phyloP scores from a whole-genome alignment of 1,140 invertebrate species.

The Diachasma alloeum region DNA sequence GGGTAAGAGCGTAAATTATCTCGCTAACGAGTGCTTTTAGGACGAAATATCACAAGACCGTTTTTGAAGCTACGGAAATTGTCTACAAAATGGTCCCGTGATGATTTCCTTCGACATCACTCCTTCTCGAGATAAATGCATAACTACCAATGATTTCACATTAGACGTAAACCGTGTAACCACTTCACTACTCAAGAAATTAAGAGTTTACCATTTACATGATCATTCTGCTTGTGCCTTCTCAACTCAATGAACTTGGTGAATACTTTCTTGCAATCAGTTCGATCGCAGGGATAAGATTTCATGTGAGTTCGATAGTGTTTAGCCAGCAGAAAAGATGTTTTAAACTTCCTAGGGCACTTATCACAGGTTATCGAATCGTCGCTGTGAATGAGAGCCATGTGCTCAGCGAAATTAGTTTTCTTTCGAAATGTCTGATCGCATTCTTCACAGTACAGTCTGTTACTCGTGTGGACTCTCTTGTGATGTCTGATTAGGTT shows the following conservation, averaged over 20 bases:
- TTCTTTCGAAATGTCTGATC: slow-evolving; percentile 20
- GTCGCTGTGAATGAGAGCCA: slow-evolving; percentile 6
- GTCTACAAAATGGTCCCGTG: too few species aligned
- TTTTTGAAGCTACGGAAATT: too few species aligned
- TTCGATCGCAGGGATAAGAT: slow-evolving; percentile 31
- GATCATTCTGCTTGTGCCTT: slow-evolving; percentile 32
- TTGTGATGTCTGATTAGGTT: slow-evolving; percentile 13
- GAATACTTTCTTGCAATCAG: slow-evolving; percentile 34
- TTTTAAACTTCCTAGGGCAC: slow-evolving; percentile 6
- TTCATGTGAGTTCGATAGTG: slow-evolving; percentile 37
- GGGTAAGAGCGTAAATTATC: too few species aligned
- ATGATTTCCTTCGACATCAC: too few species aligned
- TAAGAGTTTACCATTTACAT: slow-evolving; percentile 32
- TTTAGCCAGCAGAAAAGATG: background rate
- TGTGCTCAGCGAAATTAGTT: slow-evolving; percentile 17
- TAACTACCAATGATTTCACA: too few species aligned
- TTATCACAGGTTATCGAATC: slow-evolving; percentile 16
- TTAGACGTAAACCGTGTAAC: background rate
- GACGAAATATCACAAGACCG: too few species aligned
- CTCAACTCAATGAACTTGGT: slow-evolving; percentile 28
- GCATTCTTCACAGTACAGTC: slow-evolving; percentile 16
- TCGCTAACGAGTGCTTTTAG: too few species aligned
- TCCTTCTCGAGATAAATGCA: too few species aligned
- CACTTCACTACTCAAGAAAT: background rate
- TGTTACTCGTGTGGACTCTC: slow-evolving; percentile 7